A percentile compares a stretch with the other conserved stretches of the same genome.
These are phyloP conservation scores for Thaleichthys pacificus DNA, from an alignment of 2,797 vertebrate species.

Conservation along the genomic window DNA sequence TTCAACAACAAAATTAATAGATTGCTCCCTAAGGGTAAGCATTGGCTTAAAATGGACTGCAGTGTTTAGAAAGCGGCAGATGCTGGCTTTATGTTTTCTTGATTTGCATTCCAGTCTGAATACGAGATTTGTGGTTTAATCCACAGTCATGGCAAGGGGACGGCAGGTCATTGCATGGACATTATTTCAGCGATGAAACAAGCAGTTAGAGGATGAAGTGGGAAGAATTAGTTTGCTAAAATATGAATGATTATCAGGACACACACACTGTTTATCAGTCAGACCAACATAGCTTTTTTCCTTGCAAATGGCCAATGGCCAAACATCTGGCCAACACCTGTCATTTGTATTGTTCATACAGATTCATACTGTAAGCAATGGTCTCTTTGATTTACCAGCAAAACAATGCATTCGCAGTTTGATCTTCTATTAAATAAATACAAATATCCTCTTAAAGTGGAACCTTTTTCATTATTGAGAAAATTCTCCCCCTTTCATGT, in stretches of 20 bases:
- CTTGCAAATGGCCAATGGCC: neutral
- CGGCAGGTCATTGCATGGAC: constrained; percentile 11
- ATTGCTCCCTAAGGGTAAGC: constrained; percentile 24
- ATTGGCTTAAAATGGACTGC: constrained; percentile 31
- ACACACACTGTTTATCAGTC: neutral
- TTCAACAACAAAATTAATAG: constrained; percentile 30
- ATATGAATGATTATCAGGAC: neutral
- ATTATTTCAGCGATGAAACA: neutral
- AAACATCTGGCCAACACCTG: constrained; percentile 52
- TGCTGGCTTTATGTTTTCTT: constrained; percentile 41
- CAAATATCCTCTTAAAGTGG: constrained; percentile 28
- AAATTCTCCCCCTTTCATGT: neutral
- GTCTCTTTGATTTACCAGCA: constrained; percentile 17
- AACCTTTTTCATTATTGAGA: constrained; percentile 9
- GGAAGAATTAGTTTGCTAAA: neutral
- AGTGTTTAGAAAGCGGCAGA: constrained; percentile 39
- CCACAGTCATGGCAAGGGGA: constrained; percentile 1
- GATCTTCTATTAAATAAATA: constrained; percentile 22
- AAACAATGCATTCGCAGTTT: constrained; percentile 17
- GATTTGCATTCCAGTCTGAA: constrained; percentile 53
- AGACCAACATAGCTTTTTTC: neutral
- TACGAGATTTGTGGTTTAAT: constrained; percentile 17
- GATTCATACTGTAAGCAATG: neutral
- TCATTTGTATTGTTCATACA: constrained; percentile 6
- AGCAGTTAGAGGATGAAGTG: neutral